Conservation (phyloP, 2,113 vertebrate genomes). For the Paramisgurnus dabryanus region DNA sequence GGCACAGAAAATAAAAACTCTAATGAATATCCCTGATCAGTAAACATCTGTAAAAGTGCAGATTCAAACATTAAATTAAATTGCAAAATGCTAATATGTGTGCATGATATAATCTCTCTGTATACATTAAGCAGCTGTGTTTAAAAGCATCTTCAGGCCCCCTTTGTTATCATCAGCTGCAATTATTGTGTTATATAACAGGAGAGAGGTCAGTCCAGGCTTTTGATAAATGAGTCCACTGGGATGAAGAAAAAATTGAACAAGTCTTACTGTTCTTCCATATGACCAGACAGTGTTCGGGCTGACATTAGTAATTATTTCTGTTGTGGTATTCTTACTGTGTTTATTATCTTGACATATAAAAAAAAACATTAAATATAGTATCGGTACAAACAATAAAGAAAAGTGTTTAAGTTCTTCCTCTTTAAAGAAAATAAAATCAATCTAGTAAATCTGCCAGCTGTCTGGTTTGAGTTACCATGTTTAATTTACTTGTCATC, state of each 20-base stretch:
- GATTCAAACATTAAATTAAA: constrained; percentile 14
- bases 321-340: not conserved
- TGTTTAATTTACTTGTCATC: not conserved
- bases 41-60: constrained; percentile 38
- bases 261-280: constrained; percentile 7
- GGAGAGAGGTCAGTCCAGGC: constrained; percentile 26
- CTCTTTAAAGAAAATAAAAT: not conserved
- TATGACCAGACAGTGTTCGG: not conserved
- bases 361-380: not conserved
- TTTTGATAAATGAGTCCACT: constrained; percentile 36
- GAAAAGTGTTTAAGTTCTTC: not conserved
- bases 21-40: constrained; percentile 50
- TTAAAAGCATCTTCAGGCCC: not conserved
- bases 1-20: constrained; percentile 40
- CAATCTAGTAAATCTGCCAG: not conserved
- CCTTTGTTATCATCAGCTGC: constrained; percentile 43
- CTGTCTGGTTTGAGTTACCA: not conserved
- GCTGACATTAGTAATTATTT: not conserved
- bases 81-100: not conserved
- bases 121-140: not conserved
- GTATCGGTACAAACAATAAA: not conserved
- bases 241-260: constrained; percentile 17
- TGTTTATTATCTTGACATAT: not conserved
- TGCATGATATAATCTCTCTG: not conserved
- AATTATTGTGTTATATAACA: constrained; percentile 15